Base-by-base conservation (phyloP, 2,113 vertebrate species). In the Crotalus horridus region DNA sequence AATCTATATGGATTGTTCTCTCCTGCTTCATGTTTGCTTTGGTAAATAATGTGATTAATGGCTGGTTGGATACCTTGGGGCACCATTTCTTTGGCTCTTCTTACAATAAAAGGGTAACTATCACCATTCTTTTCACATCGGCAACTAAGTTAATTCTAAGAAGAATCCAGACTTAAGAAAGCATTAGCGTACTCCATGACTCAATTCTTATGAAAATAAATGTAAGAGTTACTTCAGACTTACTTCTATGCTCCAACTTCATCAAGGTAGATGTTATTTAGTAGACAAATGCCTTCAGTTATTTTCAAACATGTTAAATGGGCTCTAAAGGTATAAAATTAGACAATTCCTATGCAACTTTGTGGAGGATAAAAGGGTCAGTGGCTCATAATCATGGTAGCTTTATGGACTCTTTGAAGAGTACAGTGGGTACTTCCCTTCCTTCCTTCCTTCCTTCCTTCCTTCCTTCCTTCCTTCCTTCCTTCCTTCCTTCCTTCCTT, bases 1-100 rank as follows among this genome's bases (percentile, higher is more conserved):
- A 94, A 95, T 92, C 94, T 92, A 54, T 93, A 85, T 92, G 94
- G 92, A 56, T 33, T 91, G 91, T 91, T 91, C 46, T 29, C n/a
- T n/a, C 85, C 92, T 91, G 91, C 29, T 88, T 90, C 88, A 88
- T 81, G 39, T 88, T 59, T 91, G 61, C 54, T 43, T 92, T 20
- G 54, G 15, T 87, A 92, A 92, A 94, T 92, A 90, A 55, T 89
- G 53, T 51, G 29, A 81, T 91, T 0, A 1, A 85, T 92, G 88
- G 48, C 3, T 85, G 59, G 55, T 33, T 81, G 26, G 69, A 39
- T 69, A 92, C n/a, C 61, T 95, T 33, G 61, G 89, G 85, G 54
- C 43, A 33, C 23, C 26, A 26, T 89, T 94, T 92, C 21, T 61
- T 29, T 39, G n/a, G 6, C 1, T 33, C 9, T 26, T 56, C 10